These are phyloP conservation scores for Xiphophorus birchmanni DNA, from an alignment of 2,797 vertebrate genomes.

Conservation along the genomic window DNA sequence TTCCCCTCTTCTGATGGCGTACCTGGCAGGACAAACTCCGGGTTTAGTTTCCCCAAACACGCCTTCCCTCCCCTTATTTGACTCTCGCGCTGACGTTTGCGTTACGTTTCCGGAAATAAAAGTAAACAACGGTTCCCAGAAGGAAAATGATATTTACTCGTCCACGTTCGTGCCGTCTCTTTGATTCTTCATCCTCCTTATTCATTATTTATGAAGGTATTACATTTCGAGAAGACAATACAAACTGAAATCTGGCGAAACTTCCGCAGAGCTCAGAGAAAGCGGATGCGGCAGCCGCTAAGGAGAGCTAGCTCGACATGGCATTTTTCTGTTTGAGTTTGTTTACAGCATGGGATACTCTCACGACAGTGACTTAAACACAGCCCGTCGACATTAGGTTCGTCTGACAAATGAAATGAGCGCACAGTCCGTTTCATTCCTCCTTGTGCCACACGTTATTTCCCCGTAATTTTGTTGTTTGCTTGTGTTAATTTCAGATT, in stretches of 20 bases:
- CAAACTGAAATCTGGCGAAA: slow-evolving; percentile 53
- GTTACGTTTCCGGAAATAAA: slow-evolving; percentile 69
- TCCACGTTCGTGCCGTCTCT: neutral
- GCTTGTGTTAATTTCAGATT: slow-evolving; percentile 54
- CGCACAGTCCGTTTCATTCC: too few species aligned
- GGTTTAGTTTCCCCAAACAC: fast-evolving
- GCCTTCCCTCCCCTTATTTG: neutral
- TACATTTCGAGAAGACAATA: slow-evolving; percentile 23
- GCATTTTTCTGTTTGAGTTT: slow-evolving; percentile 32
- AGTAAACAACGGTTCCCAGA: slow-evolving; percentile 66
- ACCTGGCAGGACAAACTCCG: slow-evolving; percentile 30
- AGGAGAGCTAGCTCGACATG: slow-evolving; percentile 52
- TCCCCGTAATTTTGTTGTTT: slow-evolving; percentile 17
- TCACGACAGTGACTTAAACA: slow-evolving; percentile 25
- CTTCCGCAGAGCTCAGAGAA: slow-evolving; percentile 7
- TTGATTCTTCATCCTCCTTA: slow-evolving; percentile 2
- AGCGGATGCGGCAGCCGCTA: slow-evolving; percentile 46
- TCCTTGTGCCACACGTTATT: neutral
- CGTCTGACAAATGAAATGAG: slow-evolving; percentile 7
- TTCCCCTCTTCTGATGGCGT: neutral
- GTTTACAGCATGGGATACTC: slow-evolving; percentile 38
- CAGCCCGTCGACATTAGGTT: slow-evolving; percentile 19
- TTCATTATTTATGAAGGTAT: slow-evolving; percentile 19
- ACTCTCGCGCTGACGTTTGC: slow-evolving; percentile 34
- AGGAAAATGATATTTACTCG: slow-evolving; percentile 36